Evolutionary conservation across 2,113 vertebrate species (phyloP), one percentile per base, ranked within the genome.

Genomic region (Carassius auratus): DNA sequence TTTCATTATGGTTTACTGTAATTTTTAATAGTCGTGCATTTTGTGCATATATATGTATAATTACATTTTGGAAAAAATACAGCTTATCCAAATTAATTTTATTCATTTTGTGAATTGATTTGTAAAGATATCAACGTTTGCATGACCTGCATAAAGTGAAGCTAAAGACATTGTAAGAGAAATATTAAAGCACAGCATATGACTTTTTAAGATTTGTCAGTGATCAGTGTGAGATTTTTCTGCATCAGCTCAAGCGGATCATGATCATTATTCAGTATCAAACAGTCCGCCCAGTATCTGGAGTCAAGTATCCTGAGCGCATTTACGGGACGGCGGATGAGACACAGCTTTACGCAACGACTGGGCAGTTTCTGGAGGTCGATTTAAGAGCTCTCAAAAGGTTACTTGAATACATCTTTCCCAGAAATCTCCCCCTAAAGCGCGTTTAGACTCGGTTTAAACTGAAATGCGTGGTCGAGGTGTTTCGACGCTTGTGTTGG

Each of bases 381-480:
- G 10, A 8, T 26, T 76, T 26, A 59, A 36, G 42, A 50, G 38
- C 23, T 30, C 15, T 10, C 36, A 5, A 9, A 2, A 30, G 14
- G 45, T 62, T 23, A 1, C 26, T 23, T 62, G 8, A n/a, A 2
- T 45, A 21, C 1, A 21, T 38, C 8, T 76, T 33, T 55, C 7
- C 9, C 55, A 59, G 12, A 5, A 38, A 38, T 38, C 52, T 10
- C 8, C n/a, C 73, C 19, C 1, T 48, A 57, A 77, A 30, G 76
- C n/a, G 76, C 21, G 50, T 33, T 68, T 42, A 59, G 15, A 62
- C 76, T 3, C 38, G 13, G 48, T 17, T 23, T 52, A 88, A 59
- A 7, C 45, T 90, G 90, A 90, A 91, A 87, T 94, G 95, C 80
- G 83, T 61, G 21, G 74, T 69, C 87, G 81, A 86, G 81, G 91